Conservation (phyloP, 2,888 invertebrate genomes). For the Thyatira batis region DNA sequence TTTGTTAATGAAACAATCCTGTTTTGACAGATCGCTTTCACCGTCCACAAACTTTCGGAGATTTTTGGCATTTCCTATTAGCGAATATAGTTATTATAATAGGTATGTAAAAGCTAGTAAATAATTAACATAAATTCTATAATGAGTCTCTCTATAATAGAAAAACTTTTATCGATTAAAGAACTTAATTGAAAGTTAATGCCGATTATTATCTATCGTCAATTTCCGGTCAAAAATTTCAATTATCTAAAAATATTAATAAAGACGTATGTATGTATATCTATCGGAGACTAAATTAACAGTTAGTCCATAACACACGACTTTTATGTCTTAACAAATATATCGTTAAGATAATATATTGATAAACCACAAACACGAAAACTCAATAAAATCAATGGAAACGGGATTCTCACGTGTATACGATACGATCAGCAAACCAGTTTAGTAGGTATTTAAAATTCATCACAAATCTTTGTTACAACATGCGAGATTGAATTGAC, state of each 20-base stretch:
- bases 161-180: not conserved
- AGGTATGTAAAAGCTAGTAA: too few relatives aligned
- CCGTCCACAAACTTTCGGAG: too few relatives aligned
- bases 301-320: not conserved
- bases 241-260: not conserved
- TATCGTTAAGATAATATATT: not conserved
- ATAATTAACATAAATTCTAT: too few relatives aligned
- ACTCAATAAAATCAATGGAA: not conserved
- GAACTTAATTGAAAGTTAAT: not conserved
- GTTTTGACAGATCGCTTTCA: not conserved
- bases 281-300: not conserved
- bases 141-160: too few relatives aligned
- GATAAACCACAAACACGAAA: not conserved
- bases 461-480: constrained; percentile 4
- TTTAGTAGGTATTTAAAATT: not conserved
- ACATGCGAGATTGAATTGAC: not conserved
- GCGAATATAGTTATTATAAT: too few relatives aligned
- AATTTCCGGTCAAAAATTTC: not conserved
- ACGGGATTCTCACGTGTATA: not conserved
- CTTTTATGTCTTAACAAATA: not conserved
- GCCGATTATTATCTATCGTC: not conserved
- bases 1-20: not conserved
- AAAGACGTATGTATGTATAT: not conserved
- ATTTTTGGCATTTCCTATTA: too few relatives aligned
- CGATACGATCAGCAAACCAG: not conserved